Evolutionary conservation across 2,113 vertebrate species (phyloP).

Genomic region (Lophius piscatorius): DNA sequence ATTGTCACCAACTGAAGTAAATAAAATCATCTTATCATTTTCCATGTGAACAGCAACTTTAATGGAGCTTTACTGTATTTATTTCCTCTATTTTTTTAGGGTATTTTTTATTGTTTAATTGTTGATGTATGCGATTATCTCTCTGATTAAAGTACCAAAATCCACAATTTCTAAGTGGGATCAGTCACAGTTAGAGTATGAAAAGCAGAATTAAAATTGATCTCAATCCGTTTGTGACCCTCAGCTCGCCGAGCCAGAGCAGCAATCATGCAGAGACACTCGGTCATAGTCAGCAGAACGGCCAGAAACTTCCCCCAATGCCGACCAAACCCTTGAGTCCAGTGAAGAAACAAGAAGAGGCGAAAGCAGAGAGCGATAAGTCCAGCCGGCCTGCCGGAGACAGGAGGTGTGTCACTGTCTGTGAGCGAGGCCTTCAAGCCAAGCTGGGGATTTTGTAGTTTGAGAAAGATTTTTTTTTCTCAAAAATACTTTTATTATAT

Average conservation of each 20-base stretch:
- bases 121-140: no score
- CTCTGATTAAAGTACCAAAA: no score
- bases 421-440: no score
- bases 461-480: not conserved
- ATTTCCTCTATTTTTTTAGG: no score
- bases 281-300: slow-evolving; percentile 60
- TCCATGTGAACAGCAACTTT: no score
- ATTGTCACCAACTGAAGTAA: no score
- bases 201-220: not conserved
- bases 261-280: slow-evolving; percentile 54
- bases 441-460: no score
- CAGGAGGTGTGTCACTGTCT: slow-evolving; percentile 79
- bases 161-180: no score
- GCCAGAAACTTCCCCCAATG: slow-evolving; percentile 45
- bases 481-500: no score
- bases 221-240: slow-evolving; percentile 5
- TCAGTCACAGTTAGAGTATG: not conserved
- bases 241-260: slow-evolving; percentile 65
- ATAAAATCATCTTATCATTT: no score
- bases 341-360: slow-evolving; percentile 34
- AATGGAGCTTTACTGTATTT: no score
- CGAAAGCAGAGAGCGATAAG: slow-evolving; percentile 61
- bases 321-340: slow-evolving; percentile 38
- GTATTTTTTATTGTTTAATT: no score
- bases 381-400: slow-evolving; percentile 79